phyloP scores from a whole-genome alignment of 2,797 vertebrate species.

The Numenius phaeopus region DNA sequence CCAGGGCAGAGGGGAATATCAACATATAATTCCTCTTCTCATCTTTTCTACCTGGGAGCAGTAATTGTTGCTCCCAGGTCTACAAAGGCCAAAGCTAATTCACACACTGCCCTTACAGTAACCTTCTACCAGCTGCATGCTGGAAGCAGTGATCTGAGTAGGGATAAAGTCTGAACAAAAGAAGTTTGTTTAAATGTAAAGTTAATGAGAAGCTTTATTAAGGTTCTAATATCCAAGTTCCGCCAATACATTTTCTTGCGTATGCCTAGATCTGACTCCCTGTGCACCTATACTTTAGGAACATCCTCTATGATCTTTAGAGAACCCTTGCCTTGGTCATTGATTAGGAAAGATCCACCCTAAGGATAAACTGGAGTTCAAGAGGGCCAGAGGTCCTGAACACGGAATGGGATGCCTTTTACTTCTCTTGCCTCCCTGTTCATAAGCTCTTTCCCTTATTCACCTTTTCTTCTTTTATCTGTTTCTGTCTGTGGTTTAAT shows the following conservation, averaged over 20 bases:
- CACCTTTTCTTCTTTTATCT: not conserved
- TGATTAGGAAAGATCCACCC: not conserved
- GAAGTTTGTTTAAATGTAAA: not conserved
- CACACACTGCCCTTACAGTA: rapidly evolving
- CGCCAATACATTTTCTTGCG: not conserved
- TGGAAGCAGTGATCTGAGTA: not conserved
- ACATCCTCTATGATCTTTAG: not conserved
- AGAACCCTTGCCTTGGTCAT: not conserved
- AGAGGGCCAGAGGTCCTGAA: not conserved
- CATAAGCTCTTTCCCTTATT: not conserved
- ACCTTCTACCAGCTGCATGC: not conserved
- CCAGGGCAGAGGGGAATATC: not conserved
- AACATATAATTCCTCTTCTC: not conserved
- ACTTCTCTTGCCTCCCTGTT: not conserved
- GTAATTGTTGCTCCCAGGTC: not conserved
- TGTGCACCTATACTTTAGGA: not conserved
- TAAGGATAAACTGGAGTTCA: not conserved
- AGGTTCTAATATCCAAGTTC: not conserved
- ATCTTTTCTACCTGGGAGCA: not conserved
- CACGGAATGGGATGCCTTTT: not conserved
- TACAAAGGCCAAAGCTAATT: not conserved
- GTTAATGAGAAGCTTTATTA: not conserved
- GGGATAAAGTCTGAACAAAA: not conserved
- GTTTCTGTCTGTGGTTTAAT: not conserved
- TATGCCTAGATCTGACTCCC: not conserved